Base-by-base conservation (phyloP, 2,888 invertebrate species). In the Dastarcus helophoroides region DNA sequence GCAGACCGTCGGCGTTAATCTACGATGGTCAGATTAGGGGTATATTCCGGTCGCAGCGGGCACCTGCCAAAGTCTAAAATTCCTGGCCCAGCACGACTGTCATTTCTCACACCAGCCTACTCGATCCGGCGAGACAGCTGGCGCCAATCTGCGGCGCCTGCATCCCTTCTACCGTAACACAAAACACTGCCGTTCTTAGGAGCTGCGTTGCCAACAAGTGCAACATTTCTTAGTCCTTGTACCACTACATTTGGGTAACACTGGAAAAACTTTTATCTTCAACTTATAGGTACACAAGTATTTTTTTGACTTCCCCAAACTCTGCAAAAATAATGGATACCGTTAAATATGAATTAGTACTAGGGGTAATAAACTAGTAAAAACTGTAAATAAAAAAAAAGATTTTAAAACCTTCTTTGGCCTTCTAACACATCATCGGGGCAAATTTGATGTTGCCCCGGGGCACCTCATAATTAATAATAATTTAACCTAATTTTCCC, bases 121-220 rank as follows among this genome's bases (percentile, higher is more conserved):
- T 58, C 62, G 38, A 66, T 65, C 55, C 65, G 66, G 48, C 40
- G 67, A 67, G 57, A 54, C 64, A 48, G 51, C 59, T 57, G 45
- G 64, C 60, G 40, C 71, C 71, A 43, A 61, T 53, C 48, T 67
- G 67, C 56, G 68, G 68, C 57, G 67, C 62, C 69, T 70, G 67
- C 40, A 65, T 67, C 39, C 52, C 65, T 56, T 33, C 66, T 62
- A 41, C 67, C 51, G 51, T 48, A 50, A 51, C 48, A 42, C 37
- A 51, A 44, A 44, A 50, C 48, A 47, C 50, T 38, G 37, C 38
- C 39, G 32, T 37, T 37, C 33, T 33, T 33, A 28, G 33, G 33
- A 33, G 28, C 28, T 33, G 16, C 19, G 33, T 27, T 15, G 19
- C 15, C 23, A 22, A n/a, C 31, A 28, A 28, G 24, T 3, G 3